Conservation (phyloP, 2,797 vertebrate species). For the Rhinatrema bivittatum region DNA sequence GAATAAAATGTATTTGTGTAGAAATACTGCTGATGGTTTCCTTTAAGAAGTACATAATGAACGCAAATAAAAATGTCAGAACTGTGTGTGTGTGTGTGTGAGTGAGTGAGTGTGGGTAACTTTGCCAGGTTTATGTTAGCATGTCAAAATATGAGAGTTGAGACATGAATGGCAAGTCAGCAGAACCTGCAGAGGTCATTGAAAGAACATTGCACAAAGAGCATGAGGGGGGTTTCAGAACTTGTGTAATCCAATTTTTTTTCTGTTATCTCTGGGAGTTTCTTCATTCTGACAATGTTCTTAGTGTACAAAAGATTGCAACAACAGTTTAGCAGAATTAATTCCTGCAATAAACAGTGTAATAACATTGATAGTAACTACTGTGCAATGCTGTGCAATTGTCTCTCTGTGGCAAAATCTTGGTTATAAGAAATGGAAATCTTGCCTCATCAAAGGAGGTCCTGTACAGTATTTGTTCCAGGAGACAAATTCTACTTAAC, state of each 20-base stretch:
- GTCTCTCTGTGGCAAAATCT: too few species aligned
- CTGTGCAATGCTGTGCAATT: too few species aligned
- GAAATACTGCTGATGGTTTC: slow-evolving; percentile 1
- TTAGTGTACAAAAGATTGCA: slow-evolving; percentile 1
- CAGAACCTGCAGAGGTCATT: slow-evolving; percentile 9
- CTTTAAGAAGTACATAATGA: slow-evolving; percentile 15
- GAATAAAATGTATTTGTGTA: slow-evolving; percentile 12
- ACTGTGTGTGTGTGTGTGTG: neutral
- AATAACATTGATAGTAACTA: too few species aligned
- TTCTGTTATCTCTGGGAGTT: neutral
- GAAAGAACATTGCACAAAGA: neutral
- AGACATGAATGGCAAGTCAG: slow-evolving; percentile 3
- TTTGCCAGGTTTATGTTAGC: slow-evolving; percentile 12
- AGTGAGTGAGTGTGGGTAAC: neutral
- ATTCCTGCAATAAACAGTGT: neutral
- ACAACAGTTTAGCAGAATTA: neutral
- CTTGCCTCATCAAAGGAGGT: too few species aligned
- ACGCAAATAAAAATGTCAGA: slow-evolving; percentile 34
- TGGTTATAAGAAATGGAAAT: too few species aligned
- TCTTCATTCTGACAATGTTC: neutral
- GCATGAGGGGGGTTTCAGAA: neutral
- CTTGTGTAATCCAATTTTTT: neutral
- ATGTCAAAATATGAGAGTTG: neutral
- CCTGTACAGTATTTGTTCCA: too few species aligned
- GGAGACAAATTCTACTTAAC: too few species aligned